These are phyloP conservation scores for Apantesis nais DNA, from an alignment of 2,888 invertebrate species.

Conservation along the genomic window DNA sequence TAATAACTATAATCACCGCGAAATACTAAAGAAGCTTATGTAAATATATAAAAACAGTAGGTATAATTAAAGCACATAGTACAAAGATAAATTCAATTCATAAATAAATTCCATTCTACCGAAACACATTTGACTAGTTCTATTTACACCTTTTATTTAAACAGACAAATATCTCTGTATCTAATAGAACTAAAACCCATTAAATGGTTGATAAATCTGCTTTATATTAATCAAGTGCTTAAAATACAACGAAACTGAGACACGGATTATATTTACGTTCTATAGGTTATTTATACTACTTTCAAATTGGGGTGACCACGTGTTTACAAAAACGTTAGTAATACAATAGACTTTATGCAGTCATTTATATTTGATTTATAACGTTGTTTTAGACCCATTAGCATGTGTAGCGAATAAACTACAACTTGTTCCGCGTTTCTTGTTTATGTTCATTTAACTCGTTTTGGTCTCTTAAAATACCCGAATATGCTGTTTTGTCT, in stretches of 20 bases:
- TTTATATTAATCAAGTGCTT: conserved; percentile 51
- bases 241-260: conserved; percentile 47
- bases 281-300: conserved; percentile 44
- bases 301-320: conserved; percentile 32
- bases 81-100: conserved; percentile 8
- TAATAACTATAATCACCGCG: not conserved
- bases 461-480: conserved; percentile 6
- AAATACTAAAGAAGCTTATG: not conserved
- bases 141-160: conserved; percentile 28
- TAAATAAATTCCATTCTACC: conserved; percentile 18
- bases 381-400: conserved; percentile 5
- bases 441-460: conserved; percentile 14
- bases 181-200: conserved; percentile 38
- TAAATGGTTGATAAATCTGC: conserved; percentile 46
- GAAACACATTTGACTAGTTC: conserved; percentile 29
- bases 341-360: not conserved
- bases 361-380: conserved; percentile 11
- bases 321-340: conserved; percentile 4
- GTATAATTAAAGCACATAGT: conserved; percentile 7
- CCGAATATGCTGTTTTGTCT: conserved; percentile 19
- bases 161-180: conserved; percentile 40
- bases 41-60: not conserved
- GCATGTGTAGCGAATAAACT: conserved; percentile 3
- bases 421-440: conserved; percentile 2
- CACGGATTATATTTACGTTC: conserved; percentile 43